These are phyloP conservation scores for Mus minutoides DNA, from an alignment of 2,797 vertebrate species.

Conservation along the genomic window DNA sequence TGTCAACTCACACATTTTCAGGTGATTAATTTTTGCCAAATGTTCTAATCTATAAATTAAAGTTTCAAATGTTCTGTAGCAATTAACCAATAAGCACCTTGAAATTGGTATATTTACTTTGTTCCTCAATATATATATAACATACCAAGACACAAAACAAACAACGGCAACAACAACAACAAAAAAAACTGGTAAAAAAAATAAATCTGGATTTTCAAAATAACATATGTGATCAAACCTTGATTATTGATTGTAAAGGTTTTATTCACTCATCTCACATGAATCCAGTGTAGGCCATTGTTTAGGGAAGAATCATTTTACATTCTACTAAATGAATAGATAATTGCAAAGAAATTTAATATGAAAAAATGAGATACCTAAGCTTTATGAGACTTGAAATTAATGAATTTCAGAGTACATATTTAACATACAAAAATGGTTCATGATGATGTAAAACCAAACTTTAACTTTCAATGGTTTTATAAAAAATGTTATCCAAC, in stretches of 20 bases:
- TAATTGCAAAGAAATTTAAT: slow-evolving; percentile 37
- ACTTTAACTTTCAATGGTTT: background rate
- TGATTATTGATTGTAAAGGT: slow-evolving; percentile 63
- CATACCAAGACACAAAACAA: slow-evolving; percentile 5
- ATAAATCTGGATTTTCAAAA: slow-evolving; percentile 72
- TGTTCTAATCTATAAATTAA: slow-evolving; percentile 24
- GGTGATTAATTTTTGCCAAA: slow-evolving; percentile 55
- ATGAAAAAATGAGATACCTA: background rate
- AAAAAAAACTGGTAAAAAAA: too few relatives aligned
- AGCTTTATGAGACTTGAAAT: background rate
- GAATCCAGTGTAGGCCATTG: slow-evolving; percentile 38
- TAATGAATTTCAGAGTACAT: background rate
- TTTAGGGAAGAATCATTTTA: background rate
- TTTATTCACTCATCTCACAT: slow-evolving; percentile 67
- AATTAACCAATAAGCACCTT: slow-evolving; percentile 49
- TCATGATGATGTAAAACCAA: background rate
- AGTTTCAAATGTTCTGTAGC: background rate
- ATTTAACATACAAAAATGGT: slow-evolving; percentile 20
- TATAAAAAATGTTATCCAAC: background rate
- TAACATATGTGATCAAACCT: slow-evolving; percentile 72
- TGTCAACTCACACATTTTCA: slow-evolving; percentile 32
- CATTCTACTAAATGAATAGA: background rate
- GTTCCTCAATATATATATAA: background rate
- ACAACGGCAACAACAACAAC: background rate
- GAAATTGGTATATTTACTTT: slow-evolving; percentile 63